Evolutionary conservation across 2,113 vertebrate species (phyloP).

Genomic region (Cyprinodon variegatus): DNA sequence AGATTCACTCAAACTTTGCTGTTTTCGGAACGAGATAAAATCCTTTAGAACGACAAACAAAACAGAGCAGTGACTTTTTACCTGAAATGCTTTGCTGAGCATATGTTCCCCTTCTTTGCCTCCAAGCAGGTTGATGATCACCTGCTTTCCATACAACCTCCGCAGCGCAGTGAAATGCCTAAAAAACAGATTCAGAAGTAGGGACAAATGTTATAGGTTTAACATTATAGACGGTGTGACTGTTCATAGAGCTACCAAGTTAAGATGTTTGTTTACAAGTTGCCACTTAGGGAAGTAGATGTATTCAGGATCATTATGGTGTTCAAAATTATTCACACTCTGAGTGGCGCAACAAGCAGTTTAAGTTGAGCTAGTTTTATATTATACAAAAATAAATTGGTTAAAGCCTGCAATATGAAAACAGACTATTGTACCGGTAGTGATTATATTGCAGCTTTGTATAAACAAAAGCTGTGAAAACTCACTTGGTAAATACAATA

Average conservation of each 20-base stretch:
- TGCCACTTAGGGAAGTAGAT: background rate
- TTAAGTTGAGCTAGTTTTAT: background rate
- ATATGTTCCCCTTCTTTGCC: conserved; percentile 98
- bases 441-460: background rate
- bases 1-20: background rate
- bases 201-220: background rate
- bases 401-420: background rate
- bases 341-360: background rate
- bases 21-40: background rate
- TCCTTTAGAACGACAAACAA: background rate
- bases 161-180: conserved; percentile 95
- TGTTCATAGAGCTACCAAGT: background rate
- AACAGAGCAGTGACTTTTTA: conserved; percentile 49
- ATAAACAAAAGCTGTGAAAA: background rate
- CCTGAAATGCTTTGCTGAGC: conserved; percentile 99
- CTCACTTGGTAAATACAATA: background rate
- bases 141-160: conserved; percentile 92
- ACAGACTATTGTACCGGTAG: background rate
- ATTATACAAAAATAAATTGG: background rate
- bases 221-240: background rate
- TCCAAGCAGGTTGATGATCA: conserved; percentile 95
- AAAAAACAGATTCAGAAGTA: conserved; percentile 37
- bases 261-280: background rate
- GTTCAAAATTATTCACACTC: background rate
- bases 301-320: background rate